Conservation (phyloP, 2,113 vertebrate genomes). For the Tragelaphus strepsiceros region DNA sequence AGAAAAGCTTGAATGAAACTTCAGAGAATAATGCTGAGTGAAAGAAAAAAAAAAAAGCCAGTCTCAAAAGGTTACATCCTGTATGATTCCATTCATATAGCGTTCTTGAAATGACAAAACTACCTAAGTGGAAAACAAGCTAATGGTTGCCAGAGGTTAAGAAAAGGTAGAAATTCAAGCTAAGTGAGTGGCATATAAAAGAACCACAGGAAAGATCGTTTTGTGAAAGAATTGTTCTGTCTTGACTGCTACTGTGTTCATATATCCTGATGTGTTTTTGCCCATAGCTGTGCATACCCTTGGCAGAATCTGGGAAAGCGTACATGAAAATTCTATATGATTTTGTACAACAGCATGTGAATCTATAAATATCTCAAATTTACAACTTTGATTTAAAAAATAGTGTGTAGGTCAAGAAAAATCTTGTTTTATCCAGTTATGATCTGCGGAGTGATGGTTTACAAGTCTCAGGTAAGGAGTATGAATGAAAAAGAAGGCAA, state of each 20-base stretch:
- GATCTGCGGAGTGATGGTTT: neutral
- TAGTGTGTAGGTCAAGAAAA: neutral
- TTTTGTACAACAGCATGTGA: neutral
- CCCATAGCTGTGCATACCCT: neutral
- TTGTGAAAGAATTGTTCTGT: neutral
- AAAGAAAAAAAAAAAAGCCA: neutral
- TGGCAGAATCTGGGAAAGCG: neutral
- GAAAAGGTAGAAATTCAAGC: neutral
- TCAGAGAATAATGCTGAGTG: neutral
- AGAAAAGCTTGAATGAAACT: neutral
- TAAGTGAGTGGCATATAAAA: neutral
- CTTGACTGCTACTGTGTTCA: neutral
- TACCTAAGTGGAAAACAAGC: neutral
- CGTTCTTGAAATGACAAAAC: neutral
- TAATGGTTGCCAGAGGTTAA: neutral
- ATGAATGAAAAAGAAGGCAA: neutral
- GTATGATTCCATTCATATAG: neutral
- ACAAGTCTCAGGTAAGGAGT: neutral
- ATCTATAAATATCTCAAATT: neutral
- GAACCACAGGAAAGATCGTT: neutral
- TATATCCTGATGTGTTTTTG: neutral
- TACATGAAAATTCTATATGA: neutral
- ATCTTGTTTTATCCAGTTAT: neutral
- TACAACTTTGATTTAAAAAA: neutral
- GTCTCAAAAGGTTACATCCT: neutral